Evolutionary conservation across 2,888 invertebrate genomes (phyloP), one percentile per base, ranked within the genome.

Genomic region (Petrolisthes cinctipes): DNA sequence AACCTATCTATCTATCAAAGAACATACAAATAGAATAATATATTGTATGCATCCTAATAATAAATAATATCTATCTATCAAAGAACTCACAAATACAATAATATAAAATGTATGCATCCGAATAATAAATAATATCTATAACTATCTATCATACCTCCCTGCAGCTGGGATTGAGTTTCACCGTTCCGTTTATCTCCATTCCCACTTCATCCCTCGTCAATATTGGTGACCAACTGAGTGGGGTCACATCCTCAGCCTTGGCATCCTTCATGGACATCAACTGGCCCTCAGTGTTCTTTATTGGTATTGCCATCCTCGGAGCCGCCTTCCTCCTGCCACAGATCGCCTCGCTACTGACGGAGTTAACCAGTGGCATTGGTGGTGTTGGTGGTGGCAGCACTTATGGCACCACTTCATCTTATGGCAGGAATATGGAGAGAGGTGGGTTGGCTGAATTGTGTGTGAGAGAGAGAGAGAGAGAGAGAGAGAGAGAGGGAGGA

Each of bases 101-200:
- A 37, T 37, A 37, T 37, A 37, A 37, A 37, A 37, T 37, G 37
- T 37, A 37, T 37, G 37, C 37, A 37, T 37, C 37, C 37, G 37
- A 37, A 37, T 37, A 37, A 37, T 37, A 37, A 37, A 37, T 37
- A 37, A 37, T 37, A 37, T 37, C 1, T 37, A 37, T 37, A n/a
- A n/a, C 37, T 2, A 37, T 37, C 2, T 37, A 37, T 37, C 37
- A 37, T 37, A 37, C 37, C 37, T 37, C 2, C 37, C 37, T 37
- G 37, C 90, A 91, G 91, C 73, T 91, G 57, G 91, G 91, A n/a
- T 75, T 91, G 17, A 89, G 89, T 71, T 91, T 91, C 87, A 91
- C 90, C 7, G 89, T 91, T n/a, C 91, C 91, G n/a, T 91, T 91
- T 80, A 79, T 91, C 5, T 91, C 91, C 20, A 82, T 91, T 54